Percentiles rank a stretch among this genome's conserved stretches.
Conservation (phyloP, 2,113 vertebrate genomes). For the Zootoca vivipara region DNA sequence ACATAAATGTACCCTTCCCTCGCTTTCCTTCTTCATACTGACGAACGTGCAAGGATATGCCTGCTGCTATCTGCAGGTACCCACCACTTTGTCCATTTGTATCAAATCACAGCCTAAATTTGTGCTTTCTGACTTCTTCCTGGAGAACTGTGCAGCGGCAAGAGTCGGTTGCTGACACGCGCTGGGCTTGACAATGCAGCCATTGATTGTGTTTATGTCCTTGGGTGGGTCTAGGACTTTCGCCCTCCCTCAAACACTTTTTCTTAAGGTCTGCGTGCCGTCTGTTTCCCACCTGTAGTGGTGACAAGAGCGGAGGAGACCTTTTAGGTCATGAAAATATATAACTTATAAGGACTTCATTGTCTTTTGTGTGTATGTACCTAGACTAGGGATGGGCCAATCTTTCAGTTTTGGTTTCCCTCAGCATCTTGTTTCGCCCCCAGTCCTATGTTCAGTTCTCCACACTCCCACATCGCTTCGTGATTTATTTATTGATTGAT, state of each 20-base stretch:
- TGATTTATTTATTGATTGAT: no score
- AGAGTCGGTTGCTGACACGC: neutral
- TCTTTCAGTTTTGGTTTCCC: neutral
- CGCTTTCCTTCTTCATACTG: neutral
- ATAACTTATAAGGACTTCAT: neutral
- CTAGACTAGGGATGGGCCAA: neutral
- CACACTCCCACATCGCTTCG: no score
- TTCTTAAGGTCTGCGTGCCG: no score
- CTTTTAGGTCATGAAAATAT: neutral
- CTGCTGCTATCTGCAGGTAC: neutral
- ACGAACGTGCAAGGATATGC: neutral
- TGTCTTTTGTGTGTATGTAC: neutral
- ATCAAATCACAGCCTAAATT: neutral
- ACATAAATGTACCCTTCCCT: neutral
- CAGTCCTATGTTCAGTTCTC: no score
- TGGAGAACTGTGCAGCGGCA: neutral
- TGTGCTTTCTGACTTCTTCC: neutral
- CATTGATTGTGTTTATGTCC: neutral
- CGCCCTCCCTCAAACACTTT: neutral
- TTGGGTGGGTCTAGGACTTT: neutral
- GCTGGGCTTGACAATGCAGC: neutral
- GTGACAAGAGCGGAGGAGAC: neutral
- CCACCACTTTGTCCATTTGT: conserved; percentile 10
- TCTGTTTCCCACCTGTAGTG: neutral
- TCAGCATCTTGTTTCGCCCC: neutral